Evolutionary conservation across 2,797 vertebrate species (phyloP).

Genomic region (Falco berigora): DNA sequence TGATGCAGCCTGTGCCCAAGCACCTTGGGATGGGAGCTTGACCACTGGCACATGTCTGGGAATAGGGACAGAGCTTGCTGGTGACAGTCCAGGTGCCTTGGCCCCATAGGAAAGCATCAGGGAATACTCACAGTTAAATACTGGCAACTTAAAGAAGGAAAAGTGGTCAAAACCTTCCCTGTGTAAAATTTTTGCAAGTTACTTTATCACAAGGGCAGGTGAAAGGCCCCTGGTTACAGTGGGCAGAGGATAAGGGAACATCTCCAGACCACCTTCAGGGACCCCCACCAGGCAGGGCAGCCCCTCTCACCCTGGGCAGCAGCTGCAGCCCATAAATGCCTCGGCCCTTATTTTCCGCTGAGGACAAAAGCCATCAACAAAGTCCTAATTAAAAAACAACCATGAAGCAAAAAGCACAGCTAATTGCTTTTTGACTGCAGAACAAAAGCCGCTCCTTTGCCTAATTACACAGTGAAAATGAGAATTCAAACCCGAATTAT

Average conservation of each 20-base stretch:
- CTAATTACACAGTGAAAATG: constrained; percentile 49
- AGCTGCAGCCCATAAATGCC: neutral
- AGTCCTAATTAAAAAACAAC: constrained; percentile 51
- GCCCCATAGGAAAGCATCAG: neutral
- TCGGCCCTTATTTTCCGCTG: neutral
- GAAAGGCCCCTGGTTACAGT: neutral
- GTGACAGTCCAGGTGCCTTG: neutral
- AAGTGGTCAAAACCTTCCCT: neutral
- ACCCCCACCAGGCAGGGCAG: neutral
- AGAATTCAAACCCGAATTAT: constrained; percentile 50
- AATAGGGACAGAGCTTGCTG: neutral
- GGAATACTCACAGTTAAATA: neutral
- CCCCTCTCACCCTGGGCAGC: neutral
- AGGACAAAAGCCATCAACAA: constrained; percentile 42
- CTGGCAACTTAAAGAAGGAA: neutral
- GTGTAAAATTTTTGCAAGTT: neutral
- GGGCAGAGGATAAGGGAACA: neutral
- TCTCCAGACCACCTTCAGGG: neutral
- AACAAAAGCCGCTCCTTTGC: constrained; percentile 40
- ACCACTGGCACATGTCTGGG: neutral
- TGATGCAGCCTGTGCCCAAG: too few relatives aligned
- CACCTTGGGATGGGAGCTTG: neutral
- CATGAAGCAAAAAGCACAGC: constrained; percentile 40
- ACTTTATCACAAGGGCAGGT: neutral
- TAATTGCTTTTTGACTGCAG: constrained; percentile 60